Evolutionary conservation across 2,797 vertebrate species (phyloP).

Genomic region (Hippoglossus hippoglossus): DNA sequence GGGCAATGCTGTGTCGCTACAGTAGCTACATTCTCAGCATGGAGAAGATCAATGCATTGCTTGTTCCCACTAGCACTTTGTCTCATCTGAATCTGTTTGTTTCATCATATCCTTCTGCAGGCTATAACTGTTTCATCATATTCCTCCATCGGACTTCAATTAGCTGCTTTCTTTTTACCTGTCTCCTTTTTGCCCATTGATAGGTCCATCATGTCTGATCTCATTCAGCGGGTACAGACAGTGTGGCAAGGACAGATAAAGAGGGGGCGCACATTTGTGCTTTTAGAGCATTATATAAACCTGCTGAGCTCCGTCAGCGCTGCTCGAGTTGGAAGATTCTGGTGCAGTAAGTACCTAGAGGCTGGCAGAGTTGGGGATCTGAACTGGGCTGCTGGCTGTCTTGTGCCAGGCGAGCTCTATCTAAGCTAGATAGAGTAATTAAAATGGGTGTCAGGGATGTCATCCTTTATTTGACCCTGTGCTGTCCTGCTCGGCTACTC

Average conservation of each 20-base stretch:
- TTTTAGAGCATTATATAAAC: conserved; percentile 63
- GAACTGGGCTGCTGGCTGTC: conserved; percentile 42
- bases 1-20: conserved; percentile 4
- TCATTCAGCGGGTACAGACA: conserved; percentile 48
- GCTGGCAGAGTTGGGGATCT: conserved; percentile 43
- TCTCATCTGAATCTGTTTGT: conserved; percentile 55
- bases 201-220: conserved; percentile 67
- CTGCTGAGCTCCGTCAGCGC: conserved; percentile 46
- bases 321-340: conserved; percentile 42
- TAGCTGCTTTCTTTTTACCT: conserved; percentile 52
- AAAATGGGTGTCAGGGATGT: conserved; percentile 69
- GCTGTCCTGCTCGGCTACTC: conserved; percentile 45
- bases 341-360: conserved; percentile 43
- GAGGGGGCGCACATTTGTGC: conserved; percentile 45
- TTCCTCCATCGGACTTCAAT: conserved; percentile 63
- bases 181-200: conserved; percentile 60
- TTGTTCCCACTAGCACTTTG: conserved; percentile 47
- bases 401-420: conserved; percentile 43
- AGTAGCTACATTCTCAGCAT: conserved; percentile 17
- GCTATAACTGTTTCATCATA: conserved; percentile 59
- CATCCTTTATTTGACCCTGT: conserved; percentile 72
- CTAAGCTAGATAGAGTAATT: conserved; percentile 70
- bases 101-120: conserved; percentile 62
- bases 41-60: conserved; percentile 51
- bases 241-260: conserved; percentile 52